Base-by-base conservation (phyloP, 2,113 vertebrate genomes). In the Nycticryphes semicollaris region DNA sequence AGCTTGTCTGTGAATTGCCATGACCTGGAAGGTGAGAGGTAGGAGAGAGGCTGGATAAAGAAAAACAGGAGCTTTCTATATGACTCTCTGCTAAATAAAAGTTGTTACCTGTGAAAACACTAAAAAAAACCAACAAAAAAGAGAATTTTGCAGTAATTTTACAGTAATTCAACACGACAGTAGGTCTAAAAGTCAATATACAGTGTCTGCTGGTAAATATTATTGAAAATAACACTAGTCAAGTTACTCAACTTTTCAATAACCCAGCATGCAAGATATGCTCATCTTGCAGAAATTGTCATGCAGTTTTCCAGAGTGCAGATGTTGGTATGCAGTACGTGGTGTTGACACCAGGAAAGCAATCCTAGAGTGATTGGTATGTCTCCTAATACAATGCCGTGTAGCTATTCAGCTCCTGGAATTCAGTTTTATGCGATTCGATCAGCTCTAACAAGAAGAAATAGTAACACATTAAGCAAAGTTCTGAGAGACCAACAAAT, bases 401-500 rank as follows among this genome's bases (percentile, higher is more conserved):
- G 81, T 78, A 90, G 72, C 84, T 91, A 51, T 83, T 96, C 86
- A 82, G 78, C 87, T 92, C 64, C 93, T 87, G 50, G 91, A 92
- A 94, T 73, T 89, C 73, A 79, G 78, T 57, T 95, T 90, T 80
- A 59, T 79, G 73, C 2, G 10, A 94, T 91, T 91, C 93, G 91
- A 77, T 92, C 88, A 87, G 74, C 84, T 57, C 69, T 91, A 87
- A 94, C 59, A 89, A 81, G 66, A 84, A 92, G 75, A 87, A 96
- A 89, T 57, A 90, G 53, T 48, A 94, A 86, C 48, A 72, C 43
- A 88, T 94, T 94, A 94, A 84, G 62, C 84, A 85, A 91, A 94
- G 69, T 91, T 90, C 79, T 64, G 59, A 87, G 76, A 94, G 57
- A 48, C 14, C 24, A 78, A 67, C 84, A 96, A 93, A 89, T 90